Base-by-base conservation (phyloP, 2,888 invertebrate species). In the Elmis aenea region DNA sequence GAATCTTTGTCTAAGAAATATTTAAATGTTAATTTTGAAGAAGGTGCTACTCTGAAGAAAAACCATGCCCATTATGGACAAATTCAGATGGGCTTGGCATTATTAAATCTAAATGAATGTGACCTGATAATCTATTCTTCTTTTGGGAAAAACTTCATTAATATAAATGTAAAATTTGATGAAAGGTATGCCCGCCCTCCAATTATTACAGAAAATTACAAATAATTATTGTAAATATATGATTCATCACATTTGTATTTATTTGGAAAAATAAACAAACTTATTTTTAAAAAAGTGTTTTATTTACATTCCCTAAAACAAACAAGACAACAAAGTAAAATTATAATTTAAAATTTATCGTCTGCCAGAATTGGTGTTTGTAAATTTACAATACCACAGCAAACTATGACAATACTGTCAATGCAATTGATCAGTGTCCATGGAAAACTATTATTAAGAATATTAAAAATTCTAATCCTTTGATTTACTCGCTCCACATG, bases 311-410 rank as follows among this genome's bases (percentile, higher is more conserved):
- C n/a, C n/a, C n/a, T n/a, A n/a, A n/a, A n/a, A 13, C 9, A 8
- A 3, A 26, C 2, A 14, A 14, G 10, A 4, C 8, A 22, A 6
- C 3, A 22, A 22, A 22, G 10, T 26, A 18, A 2, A 3, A 9
- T 2, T 21, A 5, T 5, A 20, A 12, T 2, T 27, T n/a, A 3
- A 34, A 34, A 34, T 27, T 27, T 34, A 26, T 27, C 21, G 15
- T 27, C 16, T n/a, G 3, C 13, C 16, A 36, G 24, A n/a, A 36
- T 25, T 3, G 29, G 16, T n/a, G 2, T 11, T 16, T 16, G 13
- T 2, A 36, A 8, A 29, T 36, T 36, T n/a, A 30, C 25, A 12
- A 36, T 28, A 4, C 24, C 36, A 30, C 29, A 36, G 8, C n/a
- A 12, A 1, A 36, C 29, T 18, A 11, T 24, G 10, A 36, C 24